Conservation (phyloP, 2,797 vertebrate species). For the Enteromius viviparus region DNA sequence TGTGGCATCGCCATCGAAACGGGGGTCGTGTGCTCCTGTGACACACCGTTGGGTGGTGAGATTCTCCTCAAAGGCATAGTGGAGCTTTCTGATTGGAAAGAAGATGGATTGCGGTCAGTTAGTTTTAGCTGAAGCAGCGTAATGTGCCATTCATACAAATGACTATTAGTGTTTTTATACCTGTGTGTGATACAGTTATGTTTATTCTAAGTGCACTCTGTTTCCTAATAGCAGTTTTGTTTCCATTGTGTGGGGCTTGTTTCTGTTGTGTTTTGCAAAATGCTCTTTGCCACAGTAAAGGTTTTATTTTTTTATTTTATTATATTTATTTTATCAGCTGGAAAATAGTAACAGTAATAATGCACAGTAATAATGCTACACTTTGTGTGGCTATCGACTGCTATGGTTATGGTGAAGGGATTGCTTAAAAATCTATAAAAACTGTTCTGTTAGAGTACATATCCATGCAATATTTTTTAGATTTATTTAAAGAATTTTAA, state of each 20-base stretch:
- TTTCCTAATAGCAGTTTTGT: neutral
- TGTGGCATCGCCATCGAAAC: conserved; percentile 82
- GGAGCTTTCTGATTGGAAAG: conserved; percentile 73
- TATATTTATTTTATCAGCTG: neutral
- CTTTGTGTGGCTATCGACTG: neutral
- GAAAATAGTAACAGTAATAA: no score
- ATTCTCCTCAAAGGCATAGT: conserved; percentile 67
- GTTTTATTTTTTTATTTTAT: neutral
- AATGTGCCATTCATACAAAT: neutral
- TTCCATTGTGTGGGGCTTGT: no score
- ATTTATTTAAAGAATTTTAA: neutral
- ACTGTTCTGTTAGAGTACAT: neutral
- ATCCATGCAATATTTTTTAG: neutral
- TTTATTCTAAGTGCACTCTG: neutral
- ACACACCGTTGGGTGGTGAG: conserved; percentile 65
- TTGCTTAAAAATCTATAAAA: neutral
- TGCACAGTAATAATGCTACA: neutral
- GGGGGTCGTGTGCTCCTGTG: conserved; percentile 71
- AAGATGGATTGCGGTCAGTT: conserved; percentile 1
- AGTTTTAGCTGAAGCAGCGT: neutral
- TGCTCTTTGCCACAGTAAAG: neutral
- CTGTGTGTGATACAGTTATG: neutral
- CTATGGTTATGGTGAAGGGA: neutral
- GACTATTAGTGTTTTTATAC: neutral
- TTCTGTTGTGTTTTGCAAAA: no score